Conservation (phyloP, 2,113 vertebrate species). For the Ptilorrhoa leucosticta region DNA sequence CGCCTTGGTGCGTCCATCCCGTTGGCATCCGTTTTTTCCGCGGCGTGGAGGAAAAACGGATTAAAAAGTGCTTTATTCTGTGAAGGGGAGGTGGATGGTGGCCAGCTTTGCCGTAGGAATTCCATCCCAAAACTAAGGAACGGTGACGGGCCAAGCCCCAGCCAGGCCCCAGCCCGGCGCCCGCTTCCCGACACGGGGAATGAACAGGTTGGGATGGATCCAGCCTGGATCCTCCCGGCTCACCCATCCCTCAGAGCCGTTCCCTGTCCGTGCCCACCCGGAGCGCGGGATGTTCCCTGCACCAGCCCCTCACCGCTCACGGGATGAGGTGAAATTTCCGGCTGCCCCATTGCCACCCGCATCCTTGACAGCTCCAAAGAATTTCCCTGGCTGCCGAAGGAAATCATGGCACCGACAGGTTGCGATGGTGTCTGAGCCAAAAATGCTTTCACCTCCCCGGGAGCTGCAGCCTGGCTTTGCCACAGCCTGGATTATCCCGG, state of each 20-base stretch:
- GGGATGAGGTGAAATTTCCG: neutral
- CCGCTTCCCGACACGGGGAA: rapidly evolving
- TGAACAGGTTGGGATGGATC: neutral
- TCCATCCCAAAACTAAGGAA: neutral
- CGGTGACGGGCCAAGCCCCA: neutral
- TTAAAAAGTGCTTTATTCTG: rapidly evolving
- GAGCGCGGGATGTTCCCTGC: neutral
- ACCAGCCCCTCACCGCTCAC: rapidly evolving
- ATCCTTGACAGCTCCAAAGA: neutral
- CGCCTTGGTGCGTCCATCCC: rapidly evolving
- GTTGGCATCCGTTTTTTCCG: rapidly evolving
- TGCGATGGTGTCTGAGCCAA: rapidly evolving
- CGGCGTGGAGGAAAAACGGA: rapidly evolving
- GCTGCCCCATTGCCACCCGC: neutral
- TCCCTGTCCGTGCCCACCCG: rapidly evolving
- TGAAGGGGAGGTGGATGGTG: rapidly evolving
- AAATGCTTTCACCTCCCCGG: neutral
- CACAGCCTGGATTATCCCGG: neutral
- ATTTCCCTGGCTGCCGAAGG: rapidly evolving
- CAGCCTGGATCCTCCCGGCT: neutral
- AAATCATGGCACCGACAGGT: rapidly evolving
- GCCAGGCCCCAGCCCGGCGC: rapidly evolving
- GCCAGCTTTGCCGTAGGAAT: neutral
- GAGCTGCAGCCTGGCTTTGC: neutral
- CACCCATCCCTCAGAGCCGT: neutral